Conservation (phyloP, 2,113 vertebrate species). For the Entelurus aequoreus region DNA sequence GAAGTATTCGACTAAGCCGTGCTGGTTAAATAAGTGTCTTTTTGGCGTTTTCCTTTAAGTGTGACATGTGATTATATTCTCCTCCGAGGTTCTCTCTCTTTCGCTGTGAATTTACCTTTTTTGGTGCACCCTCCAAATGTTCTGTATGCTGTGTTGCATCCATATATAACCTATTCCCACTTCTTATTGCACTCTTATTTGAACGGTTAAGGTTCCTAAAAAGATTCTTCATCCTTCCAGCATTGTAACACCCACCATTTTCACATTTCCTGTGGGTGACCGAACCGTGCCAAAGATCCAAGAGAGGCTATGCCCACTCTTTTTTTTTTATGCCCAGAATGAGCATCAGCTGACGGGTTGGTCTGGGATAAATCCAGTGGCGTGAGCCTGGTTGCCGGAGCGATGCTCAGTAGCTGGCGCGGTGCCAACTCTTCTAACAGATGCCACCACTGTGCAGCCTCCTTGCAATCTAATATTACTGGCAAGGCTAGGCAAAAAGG, state of each 20-base stretch:
- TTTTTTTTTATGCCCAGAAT: constrained; percentile 45
- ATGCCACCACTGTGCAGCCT: constrained; percentile 51
- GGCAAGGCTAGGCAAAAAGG: constrained; percentile 25
- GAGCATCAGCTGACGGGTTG: constrained; percentile 60
- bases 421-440: constrained; percentile 42
- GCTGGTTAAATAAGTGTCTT: background rate
- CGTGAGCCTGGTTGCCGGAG: constrained; percentile 47
- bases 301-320: constrained; percentile 42
- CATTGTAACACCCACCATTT: constrained; percentile 23
- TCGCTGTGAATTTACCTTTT: constrained; percentile 19
- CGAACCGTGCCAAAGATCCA: constrained; percentile 28
- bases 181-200: background rate
- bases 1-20: background rate
- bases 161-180: background rate
- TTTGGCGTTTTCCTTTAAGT: background rate
- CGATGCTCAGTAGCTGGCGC: constrained; percentile 48
- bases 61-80: constrained; percentile 19
- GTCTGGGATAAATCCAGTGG: constrained; percentile 60
- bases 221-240: constrained; percentile 12
- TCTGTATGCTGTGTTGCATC: constrained; percentile 7
- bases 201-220: constrained; percentile 20
- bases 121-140: background rate
- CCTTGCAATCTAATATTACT: constrained; percentile 40
- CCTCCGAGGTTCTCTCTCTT: constrained; percentile 30
- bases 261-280: constrained; percentile 29